Conservation (phyloP, 2,888 invertebrate species). For the Plutella xylostella region DNA sequence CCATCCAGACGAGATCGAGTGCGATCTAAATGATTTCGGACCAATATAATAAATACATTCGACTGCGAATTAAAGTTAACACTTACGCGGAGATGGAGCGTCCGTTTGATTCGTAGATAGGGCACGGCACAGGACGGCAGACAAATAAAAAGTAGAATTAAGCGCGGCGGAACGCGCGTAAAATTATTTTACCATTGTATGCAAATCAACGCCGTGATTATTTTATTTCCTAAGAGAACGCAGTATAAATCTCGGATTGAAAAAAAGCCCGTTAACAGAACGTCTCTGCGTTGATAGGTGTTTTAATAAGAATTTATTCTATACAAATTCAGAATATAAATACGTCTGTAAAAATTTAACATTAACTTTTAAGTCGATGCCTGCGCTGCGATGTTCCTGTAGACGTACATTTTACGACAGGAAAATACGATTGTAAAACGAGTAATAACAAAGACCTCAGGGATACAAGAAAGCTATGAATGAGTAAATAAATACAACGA, state of each 20-base stretch:
- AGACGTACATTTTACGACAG: background rate
- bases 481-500: conserved; percentile 48
- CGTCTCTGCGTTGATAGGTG: conserved; percentile 49
- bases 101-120: conserved; percentile 67
- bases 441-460: conserved; percentile 30
- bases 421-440: conserved; percentile 15
- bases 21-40: no score
- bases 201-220: conserved; percentile 67
- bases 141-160: conserved; percentile 68
- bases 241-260: conserved; percentile 59
- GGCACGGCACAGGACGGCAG: conserved; percentile 59
- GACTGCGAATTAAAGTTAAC: conserved; percentile 54
- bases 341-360: background rate
- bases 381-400: background rate
- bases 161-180: conserved; percentile 69
- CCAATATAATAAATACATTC: no score
- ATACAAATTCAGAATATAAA: background rate
- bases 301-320: conserved; percentile 17
- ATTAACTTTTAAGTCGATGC: background rate
- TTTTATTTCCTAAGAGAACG: conserved; percentile 67
- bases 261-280: conserved; percentile 44
- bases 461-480: conserved; percentile 47
- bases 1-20: no score
- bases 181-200: conserved; percentile 72
- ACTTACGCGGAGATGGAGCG: conserved; percentile 53